phyloP scores from a whole-genome alignment of 2,797 vertebrate genomes.

The Pipistrellus kuhlii region DNA sequence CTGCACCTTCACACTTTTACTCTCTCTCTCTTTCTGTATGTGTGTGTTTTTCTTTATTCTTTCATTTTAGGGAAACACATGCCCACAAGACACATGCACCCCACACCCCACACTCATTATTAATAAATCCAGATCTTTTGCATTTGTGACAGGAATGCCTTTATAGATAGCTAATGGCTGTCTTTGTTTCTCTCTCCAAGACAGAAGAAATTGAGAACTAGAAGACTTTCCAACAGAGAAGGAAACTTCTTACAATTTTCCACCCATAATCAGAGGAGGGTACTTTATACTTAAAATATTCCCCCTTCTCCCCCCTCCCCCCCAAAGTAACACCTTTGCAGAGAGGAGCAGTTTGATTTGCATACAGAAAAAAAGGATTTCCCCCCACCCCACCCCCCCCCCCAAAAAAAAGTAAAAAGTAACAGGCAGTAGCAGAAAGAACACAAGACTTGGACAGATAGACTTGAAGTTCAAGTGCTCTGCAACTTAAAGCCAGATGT shows the following conservation, averaged over 20 bases:
- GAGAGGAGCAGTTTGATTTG: background rate
- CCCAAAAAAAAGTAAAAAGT: background rate
- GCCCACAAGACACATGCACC: background rate
- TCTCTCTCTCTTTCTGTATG: background rate
- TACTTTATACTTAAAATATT: background rate
- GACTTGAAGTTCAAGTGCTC: background rate
- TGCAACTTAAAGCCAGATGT: background rate
- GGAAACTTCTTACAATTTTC: background rate
- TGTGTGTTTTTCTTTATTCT: background rate
- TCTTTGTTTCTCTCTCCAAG: slow-evolving; percentile 29
- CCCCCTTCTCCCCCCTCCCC: too few species aligned
- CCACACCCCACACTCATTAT: background rate
- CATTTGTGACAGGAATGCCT: background rate
- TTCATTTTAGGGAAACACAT: background rate
- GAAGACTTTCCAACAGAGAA: background rate
- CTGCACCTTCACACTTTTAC: background rate
- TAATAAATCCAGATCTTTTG: background rate
- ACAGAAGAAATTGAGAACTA: background rate
- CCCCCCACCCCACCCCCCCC: background rate
- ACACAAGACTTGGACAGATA: background rate
- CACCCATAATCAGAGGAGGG: background rate
- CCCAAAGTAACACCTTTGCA: background rate
- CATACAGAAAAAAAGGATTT: background rate
- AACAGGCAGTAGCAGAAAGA: background rate
- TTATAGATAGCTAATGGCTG: background rate